phyloP scores from a whole-genome alignment of 2,797 vertebrate genomes.

The Argya squamiceps region DNA sequence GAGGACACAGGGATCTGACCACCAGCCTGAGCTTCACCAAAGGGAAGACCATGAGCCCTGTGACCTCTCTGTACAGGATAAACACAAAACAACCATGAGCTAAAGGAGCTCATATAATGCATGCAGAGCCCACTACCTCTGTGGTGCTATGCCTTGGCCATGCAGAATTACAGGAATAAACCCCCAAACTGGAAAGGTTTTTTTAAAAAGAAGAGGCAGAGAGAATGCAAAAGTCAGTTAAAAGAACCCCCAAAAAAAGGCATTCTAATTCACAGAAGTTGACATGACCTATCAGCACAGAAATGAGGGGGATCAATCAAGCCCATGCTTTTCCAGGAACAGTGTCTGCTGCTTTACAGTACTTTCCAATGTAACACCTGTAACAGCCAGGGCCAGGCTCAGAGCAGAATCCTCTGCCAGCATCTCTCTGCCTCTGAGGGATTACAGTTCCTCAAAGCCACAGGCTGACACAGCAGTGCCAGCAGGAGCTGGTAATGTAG shows the following conservation, averaged over 20 bases:
- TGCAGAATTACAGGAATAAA: neutral
- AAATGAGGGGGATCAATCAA: neutral
- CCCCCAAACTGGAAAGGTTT: neutral
- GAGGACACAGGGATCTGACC: neutral
- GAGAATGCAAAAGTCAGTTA: neutral
- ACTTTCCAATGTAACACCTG: neutral
- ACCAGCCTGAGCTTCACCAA: neutral
- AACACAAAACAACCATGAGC: neutral
- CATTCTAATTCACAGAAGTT: neutral
- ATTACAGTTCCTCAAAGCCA: conserved; percentile 26
- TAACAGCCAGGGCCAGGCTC: neutral
- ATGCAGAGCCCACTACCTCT: rapidly evolving
- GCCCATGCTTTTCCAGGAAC: neutral
- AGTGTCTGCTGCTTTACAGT: neutral
- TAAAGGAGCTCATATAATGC: rapidly evolving
- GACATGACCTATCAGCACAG: neutral
- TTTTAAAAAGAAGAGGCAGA: neutral
- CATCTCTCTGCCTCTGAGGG: neutral
- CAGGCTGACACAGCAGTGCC: neutral
- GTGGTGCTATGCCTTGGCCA: neutral
- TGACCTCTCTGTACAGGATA: neutral
- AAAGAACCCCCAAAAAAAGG: neutral
- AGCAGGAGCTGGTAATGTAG: neutral
- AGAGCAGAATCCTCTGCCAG: conserved; percentile 3
- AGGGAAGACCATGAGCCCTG: neutral